These are phyloP conservation scores for Clistopyga incitator DNA, from an alignment of 2,888 invertebrate genomes.

Conservation along the genomic window DNA sequence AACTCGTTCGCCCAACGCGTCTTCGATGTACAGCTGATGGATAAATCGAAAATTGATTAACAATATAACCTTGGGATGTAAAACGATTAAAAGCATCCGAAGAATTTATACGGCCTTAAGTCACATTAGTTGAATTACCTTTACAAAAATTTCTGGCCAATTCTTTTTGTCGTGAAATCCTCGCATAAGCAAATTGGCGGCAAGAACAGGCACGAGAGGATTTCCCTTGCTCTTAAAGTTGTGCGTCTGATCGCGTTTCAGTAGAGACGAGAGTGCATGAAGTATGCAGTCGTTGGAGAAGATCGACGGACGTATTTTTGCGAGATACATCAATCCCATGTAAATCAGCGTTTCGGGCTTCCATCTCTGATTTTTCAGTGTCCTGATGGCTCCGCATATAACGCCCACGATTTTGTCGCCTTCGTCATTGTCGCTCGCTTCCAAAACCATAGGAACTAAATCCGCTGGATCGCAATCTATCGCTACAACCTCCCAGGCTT, in stretches of 20 bases:
- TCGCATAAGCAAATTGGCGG: constrained; percentile 93
- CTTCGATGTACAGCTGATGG: constrained; percentile 94
- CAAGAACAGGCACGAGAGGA: constrained; percentile 91
- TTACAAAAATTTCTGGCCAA: constrained; percentile 97
- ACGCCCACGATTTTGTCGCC: constrained; percentile 92
- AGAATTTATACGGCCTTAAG: background rate
- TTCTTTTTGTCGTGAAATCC: constrained; percentile 92
- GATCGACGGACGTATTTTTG: constrained; percentile 91
- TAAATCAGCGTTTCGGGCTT: constrained; percentile 93
- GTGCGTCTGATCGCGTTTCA: constrained; percentile 90
- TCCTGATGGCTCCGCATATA: constrained; percentile 95
- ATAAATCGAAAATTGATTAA: constrained; percentile 9
- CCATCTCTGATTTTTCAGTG: constrained; percentile 90
- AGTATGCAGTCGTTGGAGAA: constrained; percentile 91
- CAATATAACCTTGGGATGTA: background rate
- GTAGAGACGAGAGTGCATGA: constrained; percentile 91
- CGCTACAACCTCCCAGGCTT: constrained; percentile 90
- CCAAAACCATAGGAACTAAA: constrained; percentile 90
- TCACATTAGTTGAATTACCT: constrained; percentile 80
- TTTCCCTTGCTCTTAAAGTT: constrained; percentile 92
- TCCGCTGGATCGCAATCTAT: constrained; percentile 93
- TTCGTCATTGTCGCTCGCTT: constrained; percentile 92
- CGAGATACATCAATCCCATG: constrained; percentile 91
- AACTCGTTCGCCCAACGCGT: constrained; percentile 95
- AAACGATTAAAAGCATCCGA: background rate